Evolutionary conservation across 2,888 invertebrate species (phyloP).

Genomic region (Drosophila gaucha): DNA sequence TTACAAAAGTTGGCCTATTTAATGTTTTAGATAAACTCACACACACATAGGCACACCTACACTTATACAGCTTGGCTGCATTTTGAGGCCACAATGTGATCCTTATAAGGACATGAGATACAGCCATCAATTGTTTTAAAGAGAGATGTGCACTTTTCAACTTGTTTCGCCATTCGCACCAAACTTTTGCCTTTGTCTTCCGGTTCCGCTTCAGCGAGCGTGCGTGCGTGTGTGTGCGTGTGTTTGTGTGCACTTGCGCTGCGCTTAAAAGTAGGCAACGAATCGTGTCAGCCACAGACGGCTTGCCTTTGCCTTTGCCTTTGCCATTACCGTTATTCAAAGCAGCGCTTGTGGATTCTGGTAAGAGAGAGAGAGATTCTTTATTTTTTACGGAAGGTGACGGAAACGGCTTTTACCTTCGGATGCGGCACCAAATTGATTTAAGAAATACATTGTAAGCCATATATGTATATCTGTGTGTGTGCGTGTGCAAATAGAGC

Average conservation of each 20-base stretch:
- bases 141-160: conserved; percentile 55
- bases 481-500: background rate
- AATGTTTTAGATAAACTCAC: conserved; percentile 22
- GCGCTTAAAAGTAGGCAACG: conserved; percentile 57
- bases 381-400: no score
- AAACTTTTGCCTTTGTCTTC: conserved; percentile 53
- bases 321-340: conserved; percentile 14
- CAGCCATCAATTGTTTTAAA: conserved; percentile 54
- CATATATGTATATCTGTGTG: background rate
- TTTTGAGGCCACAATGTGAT: background rate
- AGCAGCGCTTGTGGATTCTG: conserved; percentile 11
- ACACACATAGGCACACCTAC: conserved; percentile 1
- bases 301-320: conserved; percentile 13
- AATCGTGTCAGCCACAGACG: conserved; percentile 47
- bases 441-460: background rate
- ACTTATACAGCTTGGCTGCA: no score
- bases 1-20: conserved; percentile 28
- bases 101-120: conserved; percentile 13
- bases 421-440: conserved; percentile 12
- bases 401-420: conserved; percentile 16
- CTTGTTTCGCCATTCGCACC: conserved; percentile 32
- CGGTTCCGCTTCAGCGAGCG: conserved; percentile 26
- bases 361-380: no score
- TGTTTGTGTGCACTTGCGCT: conserved; percentile 15
- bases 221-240: conserved; percentile 3